Percentiles rank a stretch among this genome's conserved stretches.
These are phyloP conservation scores for Cyclopterus lumpus DNA, from an alignment of 2,797 vertebrate genomes.

Conservation along the genomic window DNA sequence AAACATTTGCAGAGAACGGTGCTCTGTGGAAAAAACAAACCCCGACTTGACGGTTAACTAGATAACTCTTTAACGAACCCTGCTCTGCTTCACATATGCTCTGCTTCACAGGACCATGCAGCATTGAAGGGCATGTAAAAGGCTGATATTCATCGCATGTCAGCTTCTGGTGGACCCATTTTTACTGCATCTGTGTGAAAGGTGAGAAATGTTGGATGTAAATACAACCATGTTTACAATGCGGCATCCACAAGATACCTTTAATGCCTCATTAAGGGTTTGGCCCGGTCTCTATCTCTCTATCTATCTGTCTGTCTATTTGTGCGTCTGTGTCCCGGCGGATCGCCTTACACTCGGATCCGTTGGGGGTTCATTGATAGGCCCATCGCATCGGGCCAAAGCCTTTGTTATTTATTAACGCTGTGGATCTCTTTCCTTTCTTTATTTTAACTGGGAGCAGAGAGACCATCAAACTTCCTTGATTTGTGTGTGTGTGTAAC, in stretches of 20 bases:
- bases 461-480: constrained; percentile 42
- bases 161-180: neutral
- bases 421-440: constrained; percentile 70
- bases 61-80: constrained; percentile 62
- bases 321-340: constrained; percentile 37
- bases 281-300: constrained; percentile 12
- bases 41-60: neutral
- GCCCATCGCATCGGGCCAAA: constrained; percentile 50
- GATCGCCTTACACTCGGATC: constrained; percentile 75
- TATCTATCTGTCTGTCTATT: constrained; percentile 20
- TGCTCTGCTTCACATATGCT: neutral
- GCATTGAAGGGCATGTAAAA: neutral
- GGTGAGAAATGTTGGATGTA: neutral
- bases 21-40: constrained; percentile 45
- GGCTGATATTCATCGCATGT: neutral
- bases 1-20: constrained; percentile 67
- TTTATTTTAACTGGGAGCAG: constrained; percentile 59
- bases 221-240: constrained; percentile 21
- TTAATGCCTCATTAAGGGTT: constrained; percentile 41
- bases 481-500: constrained; percentile 52
- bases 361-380: constrained; percentile 59
- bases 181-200: neutral
- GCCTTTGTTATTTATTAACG: constrained; percentile 76
- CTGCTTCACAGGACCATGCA: neutral
- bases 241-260: constrained; percentile 3